phyloP scores from a whole-genome alignment of 1,140 invertebrate genomes.

The Eciton burchellii region DNA sequence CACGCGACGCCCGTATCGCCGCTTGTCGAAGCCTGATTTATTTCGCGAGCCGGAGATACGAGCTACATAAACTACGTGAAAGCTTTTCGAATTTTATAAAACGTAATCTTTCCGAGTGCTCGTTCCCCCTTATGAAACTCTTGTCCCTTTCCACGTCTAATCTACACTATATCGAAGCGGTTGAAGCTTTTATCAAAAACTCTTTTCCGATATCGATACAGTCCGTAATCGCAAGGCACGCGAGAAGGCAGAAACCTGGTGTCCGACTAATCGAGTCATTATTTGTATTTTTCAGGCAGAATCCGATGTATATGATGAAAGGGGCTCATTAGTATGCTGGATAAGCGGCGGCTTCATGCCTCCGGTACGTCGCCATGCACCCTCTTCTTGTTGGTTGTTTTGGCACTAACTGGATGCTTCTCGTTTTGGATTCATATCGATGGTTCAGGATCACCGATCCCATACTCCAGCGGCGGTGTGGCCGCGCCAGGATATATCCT shows the following conservation, averaged over 20 bases:
- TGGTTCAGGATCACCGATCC: slow-evolving; percentile 56
- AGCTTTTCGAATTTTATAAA: not conserved
- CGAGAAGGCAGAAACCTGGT: not conserved
- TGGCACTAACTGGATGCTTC: slow-evolving; percentile 75
- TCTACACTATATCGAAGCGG: no score
- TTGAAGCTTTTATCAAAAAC: no score
- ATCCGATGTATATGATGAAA: slow-evolving; percentile 75
- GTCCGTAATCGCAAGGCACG: not conserved
- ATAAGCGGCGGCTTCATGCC: slow-evolving; percentile 79
- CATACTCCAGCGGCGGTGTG: slow-evolving; percentile 56
- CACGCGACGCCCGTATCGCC: not conserved
- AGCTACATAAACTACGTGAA: not conserved
- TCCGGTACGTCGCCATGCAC: slow-evolving; percentile 78
- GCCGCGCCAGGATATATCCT: slow-evolving; percentile 72
- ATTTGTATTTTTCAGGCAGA: slow-evolving; percentile 42
- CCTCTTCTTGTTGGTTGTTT: slow-evolving; percentile 73
- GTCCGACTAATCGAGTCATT: not conserved
- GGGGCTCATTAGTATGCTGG: slow-evolving; percentile 79
- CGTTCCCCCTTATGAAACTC: no score
- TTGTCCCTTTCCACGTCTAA: no score
- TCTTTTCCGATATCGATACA: not conserved
- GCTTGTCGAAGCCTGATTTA: not conserved
- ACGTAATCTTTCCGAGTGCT: no score
- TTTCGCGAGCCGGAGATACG: not conserved
- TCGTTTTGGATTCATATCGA: slow-evolving; percentile 76